Evolutionary conservation across 1,140 invertebrate species (phyloP).

Genomic region (Brachionus angularis): DNA sequence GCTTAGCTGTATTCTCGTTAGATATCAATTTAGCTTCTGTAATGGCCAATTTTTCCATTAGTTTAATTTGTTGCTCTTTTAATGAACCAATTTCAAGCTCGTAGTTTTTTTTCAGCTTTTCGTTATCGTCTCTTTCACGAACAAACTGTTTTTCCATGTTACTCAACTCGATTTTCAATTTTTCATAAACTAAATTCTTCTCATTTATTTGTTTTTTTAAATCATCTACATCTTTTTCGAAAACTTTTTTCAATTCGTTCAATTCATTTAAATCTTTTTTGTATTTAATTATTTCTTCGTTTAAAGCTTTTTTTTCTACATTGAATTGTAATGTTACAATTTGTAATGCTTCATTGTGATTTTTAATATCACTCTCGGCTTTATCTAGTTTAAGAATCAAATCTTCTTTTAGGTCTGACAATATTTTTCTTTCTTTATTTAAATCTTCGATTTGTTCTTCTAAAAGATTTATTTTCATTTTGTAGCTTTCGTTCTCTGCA

Average conservation of each 20-base stretch:
- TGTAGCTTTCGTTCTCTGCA: conserved; percentile 10
- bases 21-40: conserved; percentile 19
- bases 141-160: neutral
- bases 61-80: conserved; percentile 17
- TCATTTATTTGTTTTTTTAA: conserved; percentile 8
- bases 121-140: neutral
- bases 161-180: neutral
- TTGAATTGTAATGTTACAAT: conserved; percentile 24
- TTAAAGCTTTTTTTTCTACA: conserved; percentile 30
- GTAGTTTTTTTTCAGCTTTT: neutral
- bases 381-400: conserved; percentile 15
- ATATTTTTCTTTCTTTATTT: conserved; percentile 29
- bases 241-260: conserved; percentile 38
- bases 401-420: conserved; percentile 28
- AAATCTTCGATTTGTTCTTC: conserved; percentile 38
- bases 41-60: conserved; percentile 16
- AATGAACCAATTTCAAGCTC: neutral
- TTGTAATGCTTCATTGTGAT: conserved; percentile 27
- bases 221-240: conserved; percentile 9
- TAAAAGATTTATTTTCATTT: neutral
- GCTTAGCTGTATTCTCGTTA: conserved; percentile 15
- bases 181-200: conserved; percentile 20
- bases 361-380: neutral
- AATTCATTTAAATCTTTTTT: conserved; percentile 30
- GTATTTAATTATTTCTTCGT: conserved; percentile 2